Evolutionary conservation across 2,888 invertebrate species (phyloP), one percentile per base, ranked within the genome.

Genomic region (Temnothorax ravouxi): DNA sequence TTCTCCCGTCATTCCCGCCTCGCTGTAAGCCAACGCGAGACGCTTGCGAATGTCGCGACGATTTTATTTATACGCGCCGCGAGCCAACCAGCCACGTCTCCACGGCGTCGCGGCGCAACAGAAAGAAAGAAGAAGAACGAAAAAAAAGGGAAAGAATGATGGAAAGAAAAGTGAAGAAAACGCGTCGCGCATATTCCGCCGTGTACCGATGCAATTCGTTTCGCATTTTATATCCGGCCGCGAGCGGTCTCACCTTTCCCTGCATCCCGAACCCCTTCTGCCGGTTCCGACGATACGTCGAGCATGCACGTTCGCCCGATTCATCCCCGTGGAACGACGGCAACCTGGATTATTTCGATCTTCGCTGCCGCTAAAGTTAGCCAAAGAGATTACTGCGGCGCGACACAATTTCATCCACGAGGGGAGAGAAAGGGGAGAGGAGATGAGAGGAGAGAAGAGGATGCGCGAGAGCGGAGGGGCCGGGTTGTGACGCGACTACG

Each of bases 21-120:
- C 83, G 59, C 88, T 89, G 88, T 90, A 91, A 90, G 91, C 86
- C 88, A 25, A 66, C 77, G 83, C 77, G 74, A 38, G 54, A 72
- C 80, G 86, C 75, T 81, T 72, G 83, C 83, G 90, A 86, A 80
- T 88, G 91, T 86, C 90, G 91, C 90, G 93, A 92, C 92, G 93
- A 94, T 94, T 93, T 94, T 94, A 94, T 94, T 94, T 94, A 94
- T 94, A 94, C 86, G 87, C 86, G 87, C 84, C 79, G 88, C 91
- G 59, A 90, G 88, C 91, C 91, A 92, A 88, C 91, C 92, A 92
- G 91, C 92, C 93, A 93, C 93, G 91, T 90, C 90, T 89, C 90
- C 74, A 79, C 56, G 79, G 83, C 89, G 91, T 85, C 86, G 85
- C 87, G 87, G 64, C 81, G 84, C 82, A 75, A 76, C 81, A 84